Percentiles rank a stretch among this genome's conserved stretches.
Evolutionary conservation across 2,888 invertebrate species (phyloP).

Genomic region (Stenodema calcarata): DNA sequence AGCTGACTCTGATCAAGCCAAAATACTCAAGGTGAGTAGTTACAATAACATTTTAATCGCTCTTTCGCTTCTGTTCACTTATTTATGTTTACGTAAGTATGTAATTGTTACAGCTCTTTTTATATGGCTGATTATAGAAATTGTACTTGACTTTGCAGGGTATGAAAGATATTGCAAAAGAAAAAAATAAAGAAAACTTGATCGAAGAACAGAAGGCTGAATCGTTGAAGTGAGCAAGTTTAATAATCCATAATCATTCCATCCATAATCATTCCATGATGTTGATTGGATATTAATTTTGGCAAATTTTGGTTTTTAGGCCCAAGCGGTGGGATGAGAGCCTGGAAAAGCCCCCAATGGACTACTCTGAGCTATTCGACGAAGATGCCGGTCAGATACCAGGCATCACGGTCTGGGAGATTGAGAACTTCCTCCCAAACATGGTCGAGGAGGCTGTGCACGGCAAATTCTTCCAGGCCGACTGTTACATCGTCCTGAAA

Average conservation of each 20-base stretch:
- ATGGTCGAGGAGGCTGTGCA: conserved; percentile 80
- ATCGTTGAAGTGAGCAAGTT: conserved; percentile 75
- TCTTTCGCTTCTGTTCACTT: neutral
- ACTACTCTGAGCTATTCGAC: conserved; percentile 97
- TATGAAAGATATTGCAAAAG: conserved; percentile 83
- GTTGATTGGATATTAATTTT: too few relatives aligned
- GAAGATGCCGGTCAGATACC: conserved; percentile 92
- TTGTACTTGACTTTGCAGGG: conserved; percentile 65
- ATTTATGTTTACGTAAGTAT: neutral
- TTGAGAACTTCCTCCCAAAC: conserved; percentile 98
- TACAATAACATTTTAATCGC: neutral
- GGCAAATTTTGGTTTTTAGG: conserved; percentile 66
- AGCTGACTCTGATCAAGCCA: conserved; percentile 85
- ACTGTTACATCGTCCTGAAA: conserved; percentile 96
- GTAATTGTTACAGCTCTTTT: neutral
- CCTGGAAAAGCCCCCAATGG: conserved; percentile 87
- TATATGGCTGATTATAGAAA: too few relatives aligned
- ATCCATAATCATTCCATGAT: conserved; percentile 15
- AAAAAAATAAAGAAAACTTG: conserved; percentile 69
- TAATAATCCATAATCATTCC: neutral
- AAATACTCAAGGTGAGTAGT: conserved; percentile 75
- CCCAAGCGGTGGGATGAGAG: conserved; percentile 95
- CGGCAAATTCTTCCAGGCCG: conserved; percentile 94
- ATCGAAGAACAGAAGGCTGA: conserved; percentile 73
- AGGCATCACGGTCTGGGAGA: conserved; percentile 96